phyloP scores from a whole-genome alignment of 1,140 invertebrate species.

The Lasioglossum baleicum region DNA sequence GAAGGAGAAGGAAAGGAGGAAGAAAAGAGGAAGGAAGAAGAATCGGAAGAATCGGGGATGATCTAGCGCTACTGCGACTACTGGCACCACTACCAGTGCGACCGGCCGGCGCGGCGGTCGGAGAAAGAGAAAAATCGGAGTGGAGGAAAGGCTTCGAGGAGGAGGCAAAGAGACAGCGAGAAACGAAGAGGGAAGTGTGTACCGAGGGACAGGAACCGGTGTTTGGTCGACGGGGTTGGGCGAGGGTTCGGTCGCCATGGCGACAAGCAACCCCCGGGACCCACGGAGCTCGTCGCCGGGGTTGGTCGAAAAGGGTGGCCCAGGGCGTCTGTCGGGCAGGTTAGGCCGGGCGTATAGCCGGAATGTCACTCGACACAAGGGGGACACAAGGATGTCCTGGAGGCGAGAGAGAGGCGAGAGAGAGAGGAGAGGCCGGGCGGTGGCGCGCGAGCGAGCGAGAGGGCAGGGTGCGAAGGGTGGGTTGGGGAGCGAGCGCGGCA shows the following conservation, averaged over 20 bases:
- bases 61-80: no score
- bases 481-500: no score
- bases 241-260: slow-evolving; percentile 63
- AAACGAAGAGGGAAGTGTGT: slow-evolving; percentile 54
- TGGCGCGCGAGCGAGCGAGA: no score
- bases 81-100: no score
- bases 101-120: no score
- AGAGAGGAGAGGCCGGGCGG: no score
- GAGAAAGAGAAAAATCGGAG: background rate
- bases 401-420: background rate
- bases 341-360: slow-evolving; percentile 60
- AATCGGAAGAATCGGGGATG: no score
- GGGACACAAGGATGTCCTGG: slow-evolving; percentile 67
- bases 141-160: background rate
- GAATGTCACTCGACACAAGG: slow-evolving; percentile 67
- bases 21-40: no score
- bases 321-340: slow-evolving; percentile 63
- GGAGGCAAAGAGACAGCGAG: slow-evolving; percentile 46
- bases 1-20: no score
- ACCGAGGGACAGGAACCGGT: slow-evolving; percentile 62
- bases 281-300: slow-evolving; percentile 65
- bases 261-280: slow-evolving; percentile 67
- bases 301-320: slow-evolving; percentile 67
- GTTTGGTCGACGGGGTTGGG: slow-evolving; percentile 63
- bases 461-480: no score